Conservation (phyloP, 2,888 invertebrate genomes). For the Malachius bipustulatus region DNA sequence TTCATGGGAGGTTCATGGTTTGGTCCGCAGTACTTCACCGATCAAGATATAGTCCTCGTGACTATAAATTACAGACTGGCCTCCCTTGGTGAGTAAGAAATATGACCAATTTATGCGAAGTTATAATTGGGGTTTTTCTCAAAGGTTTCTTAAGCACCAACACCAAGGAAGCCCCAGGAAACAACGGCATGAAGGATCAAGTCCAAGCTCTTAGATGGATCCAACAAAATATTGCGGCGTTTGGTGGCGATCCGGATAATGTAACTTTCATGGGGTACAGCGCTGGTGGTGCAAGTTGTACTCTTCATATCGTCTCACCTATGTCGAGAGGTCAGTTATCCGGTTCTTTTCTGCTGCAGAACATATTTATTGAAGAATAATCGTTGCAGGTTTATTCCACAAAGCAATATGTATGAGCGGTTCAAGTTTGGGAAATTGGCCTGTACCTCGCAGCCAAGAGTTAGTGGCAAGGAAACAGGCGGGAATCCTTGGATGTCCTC, state of each 20-base stretch:
- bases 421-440: conserved; percentile 43
- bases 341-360: too few species aligned
- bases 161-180: conserved; percentile 46
- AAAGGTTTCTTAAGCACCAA: conserved; percentile 39
- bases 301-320: conserved; percentile 42
- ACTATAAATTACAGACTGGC: conserved; percentile 49
- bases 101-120: background rate
- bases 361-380: conserved; percentile 7
- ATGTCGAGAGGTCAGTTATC: conserved; percentile 42
- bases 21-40: conserved; percentile 48
- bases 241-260: conserved; percentile 47
- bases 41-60: conserved; percentile 48
- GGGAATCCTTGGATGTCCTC: conserved; percentile 45
- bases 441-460: conserved; percentile 42
- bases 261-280: conserved; percentile 48
- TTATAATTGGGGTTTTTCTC: background rate
- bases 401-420: conserved; percentile 59
- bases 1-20: conserved; percentile 40
- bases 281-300: conserved; percentile 27
- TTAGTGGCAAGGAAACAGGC: conserved; percentile 52
- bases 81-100: conserved; percentile 32
- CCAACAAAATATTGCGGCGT: conserved; percentile 41
- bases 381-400: conserved; percentile 50
- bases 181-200: conserved; percentile 52
- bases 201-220: conserved; percentile 35